phyloP scores from a whole-genome alignment of 2,113 vertebrate species.

The Dascyllus trimaculatus region DNA sequence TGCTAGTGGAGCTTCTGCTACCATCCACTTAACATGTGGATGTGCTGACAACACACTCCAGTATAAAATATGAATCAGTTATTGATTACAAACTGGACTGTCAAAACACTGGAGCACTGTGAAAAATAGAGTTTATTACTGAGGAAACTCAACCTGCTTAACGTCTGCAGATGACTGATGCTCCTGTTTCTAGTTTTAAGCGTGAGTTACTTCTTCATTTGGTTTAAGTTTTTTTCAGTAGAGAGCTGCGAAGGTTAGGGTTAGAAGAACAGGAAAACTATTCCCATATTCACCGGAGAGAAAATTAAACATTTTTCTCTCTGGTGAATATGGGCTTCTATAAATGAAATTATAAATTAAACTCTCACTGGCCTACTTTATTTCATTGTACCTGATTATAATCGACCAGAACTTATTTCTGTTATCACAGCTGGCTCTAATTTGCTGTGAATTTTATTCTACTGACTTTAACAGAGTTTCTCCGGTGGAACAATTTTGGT shows the following conservation, averaged over 20 bases:
- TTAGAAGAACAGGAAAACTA: too few relatives aligned
- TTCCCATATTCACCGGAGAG: too few relatives aligned
- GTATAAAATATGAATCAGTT: neutral
- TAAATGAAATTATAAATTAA: neutral
- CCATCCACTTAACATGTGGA: neutral
- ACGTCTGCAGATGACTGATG: neutral
- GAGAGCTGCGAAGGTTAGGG: neutral
- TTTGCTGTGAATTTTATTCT: neutral
- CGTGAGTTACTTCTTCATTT: too few relatives aligned
- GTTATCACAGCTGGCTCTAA: neutral
- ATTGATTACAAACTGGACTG: neutral
- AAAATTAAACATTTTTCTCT: neutral
- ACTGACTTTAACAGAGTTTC: neutral
- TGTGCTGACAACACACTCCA: neutral
- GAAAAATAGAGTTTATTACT: neutral
- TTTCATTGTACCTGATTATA: neutral
- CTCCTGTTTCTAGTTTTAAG: neutral
- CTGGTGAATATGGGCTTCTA: neutral
- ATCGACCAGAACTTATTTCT: neutral
- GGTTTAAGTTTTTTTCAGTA: too few relatives aligned
- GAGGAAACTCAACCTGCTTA: neutral
- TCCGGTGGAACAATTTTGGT: neutral
- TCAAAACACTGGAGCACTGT: neutral
- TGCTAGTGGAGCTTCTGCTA: neutral
- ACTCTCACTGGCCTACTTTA: neutral